Percentiles rank a stretch among this genome's conserved stretches.
Evolutionary conservation across 2,113 vertebrate genomes (phyloP).

Genomic region (Cyanoliseus patagonus): DNA sequence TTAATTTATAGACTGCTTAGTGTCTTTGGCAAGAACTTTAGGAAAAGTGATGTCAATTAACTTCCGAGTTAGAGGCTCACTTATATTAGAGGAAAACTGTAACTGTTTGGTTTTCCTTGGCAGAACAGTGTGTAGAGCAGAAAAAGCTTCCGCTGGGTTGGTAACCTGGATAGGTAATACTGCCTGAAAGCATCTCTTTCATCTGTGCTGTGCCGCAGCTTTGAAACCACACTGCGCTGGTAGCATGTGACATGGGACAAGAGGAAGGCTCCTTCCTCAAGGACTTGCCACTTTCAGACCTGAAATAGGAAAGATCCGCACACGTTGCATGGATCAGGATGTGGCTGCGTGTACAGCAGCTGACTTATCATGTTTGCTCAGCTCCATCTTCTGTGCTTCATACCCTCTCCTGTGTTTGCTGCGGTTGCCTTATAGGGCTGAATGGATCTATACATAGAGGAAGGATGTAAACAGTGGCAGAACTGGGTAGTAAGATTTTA

Average conservation of each 20-base stretch:
- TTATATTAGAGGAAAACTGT: background rate
- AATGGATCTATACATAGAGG: background rate
- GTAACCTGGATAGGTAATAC: background rate
- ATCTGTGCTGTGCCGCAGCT: background rate
- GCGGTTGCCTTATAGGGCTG: rapidly evolving
- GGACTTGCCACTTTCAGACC: background rate
- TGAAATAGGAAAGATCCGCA: rapidly evolving
- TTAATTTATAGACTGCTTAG: background rate
- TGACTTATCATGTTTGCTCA: background rate
- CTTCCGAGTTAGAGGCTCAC: background rate
- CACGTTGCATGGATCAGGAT: rapidly evolving
- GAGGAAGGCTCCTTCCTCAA: background rate
- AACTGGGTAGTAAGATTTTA: background rate
- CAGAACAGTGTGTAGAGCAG: background rate
- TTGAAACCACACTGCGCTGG: rapidly evolving
- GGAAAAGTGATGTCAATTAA: background rate
- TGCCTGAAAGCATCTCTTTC: rapidly evolving
- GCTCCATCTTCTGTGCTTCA: background rate
- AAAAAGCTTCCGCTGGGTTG: background rate
- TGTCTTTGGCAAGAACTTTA: background rate
- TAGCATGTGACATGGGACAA: background rate
- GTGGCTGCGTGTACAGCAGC: rapidly evolving
- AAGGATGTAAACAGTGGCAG: background rate
- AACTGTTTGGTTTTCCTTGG: background rate
- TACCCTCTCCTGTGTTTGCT: background rate